Base-by-base conservation (phyloP, 2,113 vertebrate species). In the Cranoglanis bouderius region DNA sequence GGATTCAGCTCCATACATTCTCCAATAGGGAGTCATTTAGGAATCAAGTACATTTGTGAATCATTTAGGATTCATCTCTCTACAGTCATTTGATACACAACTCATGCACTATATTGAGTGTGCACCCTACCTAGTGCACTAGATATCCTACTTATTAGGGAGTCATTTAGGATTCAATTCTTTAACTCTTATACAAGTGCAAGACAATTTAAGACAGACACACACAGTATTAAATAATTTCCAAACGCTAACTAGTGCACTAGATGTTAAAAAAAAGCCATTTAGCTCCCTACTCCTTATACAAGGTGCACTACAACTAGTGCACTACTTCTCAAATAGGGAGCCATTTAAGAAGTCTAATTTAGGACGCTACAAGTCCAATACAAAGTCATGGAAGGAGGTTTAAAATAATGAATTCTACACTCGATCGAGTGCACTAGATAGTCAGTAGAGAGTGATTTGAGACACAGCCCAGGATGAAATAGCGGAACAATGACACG, bases 401-500 rank as follows among this genome's bases (percentile, higher is more conserved):
- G 49, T 10, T 51, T 8, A 12, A 29, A 29, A 63, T 29, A 63
- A 12, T 7, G 61, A 7, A n/a, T n/a, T 63, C 26, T 1, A 14
- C 63, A 67, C 65, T 65, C 72, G 26, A n/a, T 46, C 29, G 35
- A 51, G 78, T 55, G n/a, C 81, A 26, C 81, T 59, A 40, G 81
- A 14, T 6, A 35, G 0, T 5, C 10, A 35, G 49, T 35, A n/a
- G 40, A 46, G 40, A 32, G 29, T 53, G 43, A 53, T 85, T 72
- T 70, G 63, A 51, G 65, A 85, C 84, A 53, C 43, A 72, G 18
- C 84, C 46, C 18, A 35, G n/a, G 46, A 32, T 85, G 19, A 85
- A 72, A 53, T 85, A 51, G 84, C 61, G 38, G 84, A 72, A 70
- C 84, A 85, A 84, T 49, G 82, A 84, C 57, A 84, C 78, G 55